Evolutionary conservation across 2,797 vertebrate species (phyloP), one percentile per base, ranked within the genome.

Genomic region (Acanthis flammea): DNA sequence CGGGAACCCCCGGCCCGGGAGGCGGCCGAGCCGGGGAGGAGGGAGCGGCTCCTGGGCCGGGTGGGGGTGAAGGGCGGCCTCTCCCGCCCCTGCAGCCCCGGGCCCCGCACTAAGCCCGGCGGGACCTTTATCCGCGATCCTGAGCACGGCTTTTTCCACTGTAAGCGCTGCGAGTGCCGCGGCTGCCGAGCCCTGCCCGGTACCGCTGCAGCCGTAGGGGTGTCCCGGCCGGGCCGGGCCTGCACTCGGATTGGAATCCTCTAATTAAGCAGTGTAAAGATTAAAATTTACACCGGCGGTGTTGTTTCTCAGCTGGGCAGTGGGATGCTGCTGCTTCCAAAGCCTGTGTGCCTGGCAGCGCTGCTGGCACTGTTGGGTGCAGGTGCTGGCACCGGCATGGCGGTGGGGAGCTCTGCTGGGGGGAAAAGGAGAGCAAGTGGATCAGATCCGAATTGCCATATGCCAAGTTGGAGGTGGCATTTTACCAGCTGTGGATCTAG

Each of bases 401-500:
- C 71, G 1, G 2, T 0, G 0, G 53, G 21, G 50, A 73, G 39
- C 57, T 6, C n/a, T 5, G 53, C 14, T 10, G 7, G 45, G 61
- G 4, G 10, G 53, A 3, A 4, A 6, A 5, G 35, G 45, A 11
- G n/a, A 21, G 39, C 58, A 4, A 47, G 51, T 6, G 77, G 27
- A 3, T 10, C 16, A 9, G 53, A 1, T 19, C 58, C 9, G 0
- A 14, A 0, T 12, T 18, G 68, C 68, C 12, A 0, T 7, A 0
- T 4, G 76, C 4, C 1, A 2, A 58, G 44, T 8, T 37, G 54
- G 6, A 65, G 18, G 54, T 19, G 57, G 48, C 19, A 2, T 62
- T 47, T 65, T 41, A 21, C 44, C 15, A 7, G 6, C 41, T 70
- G 17, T 14, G 4, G 5, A 44, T n/a, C n/a, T n/a, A n/a, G n/a